Evolutionary conservation across 2,888 invertebrate species (phyloP), one percentile per base, ranked within the genome.

Genomic region (Heliconius hortense): DNA sequence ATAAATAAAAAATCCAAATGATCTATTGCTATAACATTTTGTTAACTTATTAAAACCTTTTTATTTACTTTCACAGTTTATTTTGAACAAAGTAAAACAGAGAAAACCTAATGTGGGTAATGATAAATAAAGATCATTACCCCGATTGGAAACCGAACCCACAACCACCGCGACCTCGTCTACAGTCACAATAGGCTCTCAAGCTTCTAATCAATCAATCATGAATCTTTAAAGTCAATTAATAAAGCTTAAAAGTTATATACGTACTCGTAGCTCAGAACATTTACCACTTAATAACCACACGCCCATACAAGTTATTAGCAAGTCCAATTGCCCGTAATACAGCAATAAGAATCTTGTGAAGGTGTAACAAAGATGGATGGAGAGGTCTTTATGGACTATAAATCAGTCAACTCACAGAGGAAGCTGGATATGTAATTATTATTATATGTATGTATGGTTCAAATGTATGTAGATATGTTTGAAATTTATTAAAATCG

Each of bases 321-420:
- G 60, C 71, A 53, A 74, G 69, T 70, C 60, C 70, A 77, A 77
- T 77, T 71, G 67, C 56, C 53, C 43, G 24, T 73, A 56, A 53
- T 39, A 67, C 18, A 60, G 74, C 72, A 60, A 74, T 78, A 78
- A 76, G 74, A 67, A 76, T 78, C 78, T 53, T 28, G 63, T 72
- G 60, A 68, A 78, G 73, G 78, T 78, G 76, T 60, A 77, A 78
- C 75, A 73, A 75, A 78, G 78, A 78, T 78, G 75, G 75, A 78
- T 78, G 70, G 67, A 66, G 67, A 69, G 73, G 60, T 43, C 66
- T 75, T 76, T 75, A 66, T 71, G 56, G 11, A 62, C 56, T 28
- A 63, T 78, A 77, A 78, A 78, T 78, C 77, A 78, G 63, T 67
- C 73, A 31, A 21, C 43, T 72, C 62, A 74, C 74, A 74, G 39